Percentiles rank a stretch among this genome's conserved stretches.
These are phyloP conservation scores for Bhutanitis thaidina DNA, from an alignment of 2,888 invertebrate species.

Conservation along the genomic window DNA sequence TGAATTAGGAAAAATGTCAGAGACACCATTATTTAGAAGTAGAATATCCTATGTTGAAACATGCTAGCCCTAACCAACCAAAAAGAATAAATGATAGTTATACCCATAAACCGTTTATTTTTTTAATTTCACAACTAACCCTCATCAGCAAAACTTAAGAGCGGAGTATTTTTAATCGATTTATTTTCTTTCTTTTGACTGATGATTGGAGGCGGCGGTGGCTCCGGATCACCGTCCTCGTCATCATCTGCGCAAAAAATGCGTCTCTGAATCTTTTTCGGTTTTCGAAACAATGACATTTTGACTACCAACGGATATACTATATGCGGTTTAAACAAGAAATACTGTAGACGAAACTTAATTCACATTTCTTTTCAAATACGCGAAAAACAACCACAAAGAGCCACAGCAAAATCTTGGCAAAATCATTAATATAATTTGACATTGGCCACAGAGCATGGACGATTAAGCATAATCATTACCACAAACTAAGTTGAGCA, in stretches of 20 bases:
- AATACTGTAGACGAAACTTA: background rate
- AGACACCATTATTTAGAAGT: no score
- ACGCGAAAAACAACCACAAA: no score
- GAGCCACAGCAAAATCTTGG: no score
- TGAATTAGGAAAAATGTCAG: no score
- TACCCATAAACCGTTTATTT: background rate
- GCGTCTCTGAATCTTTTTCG: conserved; percentile 89
- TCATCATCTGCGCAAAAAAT: conserved; percentile 86
- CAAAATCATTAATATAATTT: no score
- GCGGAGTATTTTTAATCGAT: conserved; percentile 74
- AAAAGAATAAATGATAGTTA: no score
- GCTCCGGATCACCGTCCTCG: conserved; percentile 78
- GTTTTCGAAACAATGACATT: conserved; percentile 93
- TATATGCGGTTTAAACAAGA: background rate
- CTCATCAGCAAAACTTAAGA: conserved; percentile 91
- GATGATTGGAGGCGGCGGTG: conserved; percentile 73
- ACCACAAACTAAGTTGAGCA: no score
- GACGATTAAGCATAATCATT: no score
- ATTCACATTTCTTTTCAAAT: background rate
- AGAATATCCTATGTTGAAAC: no score
- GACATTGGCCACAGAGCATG: no score
- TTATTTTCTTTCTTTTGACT: conserved; percentile 70
- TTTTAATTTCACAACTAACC: conserved; percentile 41
- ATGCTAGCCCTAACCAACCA: no score
- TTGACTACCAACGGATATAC: background rate